Evolutionary conservation across 1,140 invertebrate genomes (phyloP).

Genomic region (Aphis gossypii): DNA sequence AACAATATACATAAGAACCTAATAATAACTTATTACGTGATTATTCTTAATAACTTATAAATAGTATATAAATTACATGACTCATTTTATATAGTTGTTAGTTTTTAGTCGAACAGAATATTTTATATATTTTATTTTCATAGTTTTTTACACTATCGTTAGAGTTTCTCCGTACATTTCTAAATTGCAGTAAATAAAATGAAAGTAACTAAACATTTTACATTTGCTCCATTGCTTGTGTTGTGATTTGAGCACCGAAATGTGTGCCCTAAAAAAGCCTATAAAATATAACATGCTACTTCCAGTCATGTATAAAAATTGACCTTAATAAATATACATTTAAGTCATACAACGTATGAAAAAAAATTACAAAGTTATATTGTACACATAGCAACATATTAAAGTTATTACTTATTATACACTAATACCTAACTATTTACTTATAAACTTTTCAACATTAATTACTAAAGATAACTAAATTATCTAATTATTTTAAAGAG

Average conservation of each 20-base stretch:
- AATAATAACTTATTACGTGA: not conserved
- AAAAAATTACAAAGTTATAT: not conserved
- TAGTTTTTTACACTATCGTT: not conserved
- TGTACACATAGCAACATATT: not conserved
- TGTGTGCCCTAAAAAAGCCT: not conserved
- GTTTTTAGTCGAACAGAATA: not conserved
- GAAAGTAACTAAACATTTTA: not conserved
- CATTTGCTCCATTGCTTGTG: not conserved
- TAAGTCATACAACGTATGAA: not conserved
- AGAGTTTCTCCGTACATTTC: not conserved
- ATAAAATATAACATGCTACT: not conserved
- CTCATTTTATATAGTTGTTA: not conserved
- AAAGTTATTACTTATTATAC: no score
- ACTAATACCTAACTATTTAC: not conserved
- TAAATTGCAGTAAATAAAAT: not conserved
- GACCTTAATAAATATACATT: not conserved
- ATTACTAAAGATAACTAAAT: no score
- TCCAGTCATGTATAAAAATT: not conserved
- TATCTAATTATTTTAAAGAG: no score
- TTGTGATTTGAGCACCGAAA: not conserved
- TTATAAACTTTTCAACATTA: not conserved
- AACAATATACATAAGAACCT: not conserved
- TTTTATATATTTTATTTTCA: not conserved
- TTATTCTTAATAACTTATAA: not conserved
- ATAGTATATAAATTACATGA: not conserved